A percentile compares a stretch with the other conserved stretches of the same genome.
Conservation (phyloP, 2,113 vertebrate genomes). For the Myocastor coypus region DNA sequence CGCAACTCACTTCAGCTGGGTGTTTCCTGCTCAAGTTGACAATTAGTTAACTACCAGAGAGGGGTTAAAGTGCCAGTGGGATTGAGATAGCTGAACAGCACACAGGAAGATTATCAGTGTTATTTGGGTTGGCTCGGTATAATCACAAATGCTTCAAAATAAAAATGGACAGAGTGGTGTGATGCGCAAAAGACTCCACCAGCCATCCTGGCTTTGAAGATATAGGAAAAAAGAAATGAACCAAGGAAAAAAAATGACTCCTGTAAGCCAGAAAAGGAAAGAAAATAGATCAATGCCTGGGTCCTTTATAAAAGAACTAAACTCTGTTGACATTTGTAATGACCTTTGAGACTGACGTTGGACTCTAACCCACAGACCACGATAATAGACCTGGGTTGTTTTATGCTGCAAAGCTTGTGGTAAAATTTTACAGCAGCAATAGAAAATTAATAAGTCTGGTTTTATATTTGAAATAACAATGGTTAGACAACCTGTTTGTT, state of each 20-base stretch:
- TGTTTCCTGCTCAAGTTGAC: background rate
- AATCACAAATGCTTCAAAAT: background rate
- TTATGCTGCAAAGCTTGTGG: background rate
- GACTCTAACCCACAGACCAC: background rate
- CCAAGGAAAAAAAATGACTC: background rate
- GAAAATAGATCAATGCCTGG: background rate
- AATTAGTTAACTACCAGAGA: background rate
- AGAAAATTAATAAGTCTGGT: conserved; percentile 17
- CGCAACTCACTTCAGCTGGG: background rate
- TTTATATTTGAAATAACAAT: background rate
- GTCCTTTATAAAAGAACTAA: background rate
- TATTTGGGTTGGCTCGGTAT: background rate
- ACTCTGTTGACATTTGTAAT: background rate
- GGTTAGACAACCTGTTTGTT: background rate
- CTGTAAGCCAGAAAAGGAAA: background rate
- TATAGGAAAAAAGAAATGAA: background rate
- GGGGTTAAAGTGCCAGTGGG: background rate
- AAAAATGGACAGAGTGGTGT: background rate
- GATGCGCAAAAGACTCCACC: background rate
- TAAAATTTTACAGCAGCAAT: background rate
- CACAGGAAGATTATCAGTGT: background rate
- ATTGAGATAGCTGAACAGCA: background rate
- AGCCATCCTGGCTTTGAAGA: background rate
- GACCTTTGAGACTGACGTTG: background rate
- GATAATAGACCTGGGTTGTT: background rate